Conservation (phyloP, 2,113 vertebrate species). For the Neodontobutis hainanensis region DNA sequence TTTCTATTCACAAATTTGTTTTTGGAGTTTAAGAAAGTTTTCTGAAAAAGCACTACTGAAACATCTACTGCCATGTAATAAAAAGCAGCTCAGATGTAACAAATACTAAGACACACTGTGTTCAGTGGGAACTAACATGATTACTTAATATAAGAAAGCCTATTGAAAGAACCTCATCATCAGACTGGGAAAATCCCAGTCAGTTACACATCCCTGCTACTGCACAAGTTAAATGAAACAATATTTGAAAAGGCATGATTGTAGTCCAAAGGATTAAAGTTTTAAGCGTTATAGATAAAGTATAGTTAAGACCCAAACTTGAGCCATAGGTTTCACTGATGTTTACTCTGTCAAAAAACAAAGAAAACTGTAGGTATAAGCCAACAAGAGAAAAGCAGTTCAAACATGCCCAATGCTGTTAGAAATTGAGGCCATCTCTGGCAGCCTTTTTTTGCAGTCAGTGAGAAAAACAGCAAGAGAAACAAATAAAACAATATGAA, state of each 20-base stretch:
- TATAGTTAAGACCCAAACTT: not conserved
- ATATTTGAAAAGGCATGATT: not conserved
- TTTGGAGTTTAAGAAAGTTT: too few species aligned
- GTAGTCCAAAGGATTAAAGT: not conserved
- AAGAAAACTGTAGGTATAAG: not conserved
- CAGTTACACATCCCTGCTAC: not conserved
- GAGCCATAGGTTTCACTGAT: not conserved
- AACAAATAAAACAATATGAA: slow-evolving; percentile 52
- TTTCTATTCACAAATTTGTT: too few species aligned
- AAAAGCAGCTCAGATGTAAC: too few species aligned
- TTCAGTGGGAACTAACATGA: not conserved
- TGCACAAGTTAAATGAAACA: not conserved
- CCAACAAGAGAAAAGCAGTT: slow-evolving; percentile 17
- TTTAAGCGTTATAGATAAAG: not conserved
- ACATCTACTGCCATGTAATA: too few species aligned
- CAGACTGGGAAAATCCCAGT: not conserved
- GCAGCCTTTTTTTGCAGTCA: slow-evolving; percentile 39
- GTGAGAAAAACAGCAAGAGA: slow-evolving; percentile 35
- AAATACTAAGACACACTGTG: not conserved
- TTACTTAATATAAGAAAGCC: not conserved
- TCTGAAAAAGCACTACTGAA: too few species aligned
- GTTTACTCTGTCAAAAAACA: not conserved
- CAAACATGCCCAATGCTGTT: slow-evolving; percentile 28
- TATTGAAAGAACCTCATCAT: not conserved
- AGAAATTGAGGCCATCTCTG: slow-evolving; percentile 44